Base-by-base conservation (phyloP, 2,797 vertebrate species). In the Philypnodon macrostomus region DNA sequence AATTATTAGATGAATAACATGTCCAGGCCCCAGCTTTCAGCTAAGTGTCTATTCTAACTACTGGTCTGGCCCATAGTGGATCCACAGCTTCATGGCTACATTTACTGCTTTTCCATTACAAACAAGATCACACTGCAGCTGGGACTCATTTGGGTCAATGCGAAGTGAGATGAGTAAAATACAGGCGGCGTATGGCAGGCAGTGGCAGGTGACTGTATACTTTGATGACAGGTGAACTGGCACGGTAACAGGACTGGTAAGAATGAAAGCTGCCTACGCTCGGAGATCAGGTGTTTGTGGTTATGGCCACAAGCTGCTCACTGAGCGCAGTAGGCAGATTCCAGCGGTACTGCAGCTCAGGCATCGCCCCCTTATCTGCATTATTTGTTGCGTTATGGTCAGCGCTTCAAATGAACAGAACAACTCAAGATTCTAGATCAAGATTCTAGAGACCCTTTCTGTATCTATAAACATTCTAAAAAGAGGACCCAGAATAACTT, bases 81-180 rank as follows among this genome's bases (percentile, higher is more conserved):
- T 58, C 63, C 62, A 58, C 71, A 65, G 59, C 73, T 82, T 75
- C 66, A 65, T 65, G 40, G 64, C 65, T 77, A 66, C 67, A 69
- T 79, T 81, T 70, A 73, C 73, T 63, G 72, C 60, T 67, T 81
- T 70, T 67, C 77, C 70, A 67, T 81, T 80, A 67, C 74, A 82
- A 79, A 84, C 63, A 59, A 83, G 82, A 83, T 83, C 75, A 79
- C 32, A 53, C 63, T 70, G 75, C 83, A 81, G 78, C 77, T 80
- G 73, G 67, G 77, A 70, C 73, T 77, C 70, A 63, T 83, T 76
- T 71, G 60, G 65, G 70, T 81, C 80, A 72, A 65, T 74, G 71
- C 69, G 58, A 61, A 83, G 75, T 65, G 63, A 75, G 70, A 79
- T 81, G 66, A 68, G 79, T 63, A 58, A 73, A 81, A 70, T 14